Base-by-base conservation (phyloP, 1,140 invertebrate genomes). In the Drosophila sechellia region DNA sequence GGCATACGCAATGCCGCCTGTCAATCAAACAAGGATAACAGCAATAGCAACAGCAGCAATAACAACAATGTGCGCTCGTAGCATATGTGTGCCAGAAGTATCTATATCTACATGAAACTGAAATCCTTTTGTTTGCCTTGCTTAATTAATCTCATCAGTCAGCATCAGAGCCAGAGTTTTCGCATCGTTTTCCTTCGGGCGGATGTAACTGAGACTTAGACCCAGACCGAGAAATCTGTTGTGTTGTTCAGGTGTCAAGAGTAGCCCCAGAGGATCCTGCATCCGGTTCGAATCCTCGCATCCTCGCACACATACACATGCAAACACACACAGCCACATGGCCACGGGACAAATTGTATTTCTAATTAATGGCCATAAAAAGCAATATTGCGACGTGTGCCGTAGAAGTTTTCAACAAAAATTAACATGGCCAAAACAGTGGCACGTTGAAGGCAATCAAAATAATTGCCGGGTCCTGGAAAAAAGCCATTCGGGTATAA, bases 111-210 rank as follows among this genome's bases (percentile, higher is more conserved):
- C 75, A 77, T 83, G 84, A 79, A 87, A 83, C 81, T 87, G 76
- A 87, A 87, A 87, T 89, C 83, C 83, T 83, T 87, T 87, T 87
- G 83, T 87, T 87, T 87, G 66, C 71, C 71, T 76, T 89, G 70
- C 73, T 87, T 87, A 87, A 87, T 87, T 87, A 87, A 87, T 87
- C 83, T 87, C 83, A 89, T 87, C 84, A 86, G 83, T 83, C 73
- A 70, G 84, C 52, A 52, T 45, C 73, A 61, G 31, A 64, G 64
- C 27, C 64, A 52, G 57, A 49, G 63, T 27, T 37, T 52, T 54
- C 75, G 72, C 58, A 43, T 79, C 70, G 56, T 43, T 48, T 45
- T 86, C 83, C 81, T 66, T 79, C 85, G 58, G 68, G 79, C 83
- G 83, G 81, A 86, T 86, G 84, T 86, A 79, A 86, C 75, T 57